Evolutionary conservation across 2,888 invertebrate species (phyloP).

Genomic region (Ophraella communa): DNA sequence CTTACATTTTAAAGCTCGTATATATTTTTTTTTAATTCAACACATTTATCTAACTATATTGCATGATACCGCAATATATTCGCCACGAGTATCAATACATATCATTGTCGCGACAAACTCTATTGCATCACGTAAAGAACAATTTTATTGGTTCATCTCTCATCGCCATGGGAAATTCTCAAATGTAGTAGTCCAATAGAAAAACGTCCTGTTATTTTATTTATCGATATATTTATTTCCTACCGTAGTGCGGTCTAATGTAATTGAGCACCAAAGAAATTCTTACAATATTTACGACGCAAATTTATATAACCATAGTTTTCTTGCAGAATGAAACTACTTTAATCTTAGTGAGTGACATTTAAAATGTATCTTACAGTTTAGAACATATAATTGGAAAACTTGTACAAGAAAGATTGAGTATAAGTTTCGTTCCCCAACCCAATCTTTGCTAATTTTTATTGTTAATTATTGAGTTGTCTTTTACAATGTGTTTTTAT

Average conservation of each 20-base stretch:
- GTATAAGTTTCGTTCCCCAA: too few species aligned
- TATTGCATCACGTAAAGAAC: conserved; percentile 1
- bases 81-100: too few species aligned
- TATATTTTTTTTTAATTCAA: too few species aligned
- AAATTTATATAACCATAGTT: neutral
- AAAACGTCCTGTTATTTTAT: conserved; percentile 13
- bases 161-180: conserved; percentile 16
- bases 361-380: neutral
- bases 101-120: neutral
- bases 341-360: neutral
- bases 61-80: too few species aligned
- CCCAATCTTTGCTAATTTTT: too few species aligned
- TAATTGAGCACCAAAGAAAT: conserved; percentile 13
- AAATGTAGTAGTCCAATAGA: conserved; percentile 13
- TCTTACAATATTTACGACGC: conserved; percentile 9
- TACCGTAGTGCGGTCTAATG: conserved; percentile 9
- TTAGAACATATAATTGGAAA: too few species aligned
- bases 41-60: too few species aligned
- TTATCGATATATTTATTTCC: conserved; percentile 20
- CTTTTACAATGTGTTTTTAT: too few species aligned
- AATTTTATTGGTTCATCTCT: conserved; percentile 12
- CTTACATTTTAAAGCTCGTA: too few species aligned
- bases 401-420: too few species aligned
- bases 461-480: too few species aligned
- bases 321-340: neutral